Evolutionary conservation across 2,113 vertebrate genomes (phyloP).

Genomic region (Hyla sarda): DNA sequence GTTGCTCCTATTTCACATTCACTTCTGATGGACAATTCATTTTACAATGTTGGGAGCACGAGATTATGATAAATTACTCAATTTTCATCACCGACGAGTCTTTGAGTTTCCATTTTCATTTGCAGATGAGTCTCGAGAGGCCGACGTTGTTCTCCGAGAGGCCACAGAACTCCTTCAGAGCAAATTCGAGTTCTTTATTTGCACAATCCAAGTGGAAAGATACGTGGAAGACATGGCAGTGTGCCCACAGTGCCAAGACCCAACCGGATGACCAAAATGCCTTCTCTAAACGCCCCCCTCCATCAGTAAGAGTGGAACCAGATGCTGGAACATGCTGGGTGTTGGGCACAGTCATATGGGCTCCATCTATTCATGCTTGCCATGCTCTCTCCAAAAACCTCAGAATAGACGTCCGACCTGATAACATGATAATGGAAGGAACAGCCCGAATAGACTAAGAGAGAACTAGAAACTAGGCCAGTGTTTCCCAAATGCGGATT

Average conservation of each 20-base stretch:
- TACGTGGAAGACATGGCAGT: slow-evolving; percentile 82
- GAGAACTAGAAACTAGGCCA: no score
- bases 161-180: slow-evolving; percentile 80
- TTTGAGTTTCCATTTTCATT: background rate
- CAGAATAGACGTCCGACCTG: background rate
- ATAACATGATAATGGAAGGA: no score
- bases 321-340: slow-evolving; percentile 1
- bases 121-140: slow-evolving; percentile 78
- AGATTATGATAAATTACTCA: background rate
- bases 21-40: background rate
- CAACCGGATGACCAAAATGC: slow-evolving; percentile 69
- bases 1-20: background rate
- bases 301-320: slow-evolving; percentile 29
- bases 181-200: slow-evolving; percentile 86
- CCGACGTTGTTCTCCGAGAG: slow-evolving; percentile 83
- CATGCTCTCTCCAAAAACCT: background rate
- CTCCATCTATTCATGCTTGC: background rate
- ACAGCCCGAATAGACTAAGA: background rate
- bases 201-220: slow-evolving; percentile 91
- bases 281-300: background rate
- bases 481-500: no score
- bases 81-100: background rate
- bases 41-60: background rate
- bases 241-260: slow-evolving; percentile 85
- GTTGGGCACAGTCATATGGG: background rate